phyloP scores from a whole-genome alignment of 2,113 vertebrate genomes.

The Bos javanicus region DNA sequence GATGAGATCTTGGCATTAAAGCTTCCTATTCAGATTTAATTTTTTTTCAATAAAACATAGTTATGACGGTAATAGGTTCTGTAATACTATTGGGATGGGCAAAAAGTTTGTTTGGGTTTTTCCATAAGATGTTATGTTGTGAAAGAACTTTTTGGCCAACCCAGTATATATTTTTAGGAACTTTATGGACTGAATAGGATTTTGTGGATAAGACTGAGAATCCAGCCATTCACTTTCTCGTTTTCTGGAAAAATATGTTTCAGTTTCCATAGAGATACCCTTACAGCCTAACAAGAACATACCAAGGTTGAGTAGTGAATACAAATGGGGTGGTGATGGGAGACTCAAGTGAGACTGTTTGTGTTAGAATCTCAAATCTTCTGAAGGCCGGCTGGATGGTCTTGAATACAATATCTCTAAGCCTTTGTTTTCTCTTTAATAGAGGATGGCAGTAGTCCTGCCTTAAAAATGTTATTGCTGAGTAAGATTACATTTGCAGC shows the following conservation, averaged over 20 bases:
- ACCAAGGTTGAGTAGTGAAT: background rate
- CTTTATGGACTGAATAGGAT: background rate
- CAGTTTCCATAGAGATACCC: background rate
- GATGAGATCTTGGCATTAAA: background rate
- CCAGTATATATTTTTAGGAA: background rate
- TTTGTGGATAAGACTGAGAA: background rate
- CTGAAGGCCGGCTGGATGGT: background rate
- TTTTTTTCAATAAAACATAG: background rate
- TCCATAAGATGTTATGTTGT: background rate
- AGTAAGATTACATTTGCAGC: background rate
- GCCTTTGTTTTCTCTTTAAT: background rate
- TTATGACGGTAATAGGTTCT: background rate
- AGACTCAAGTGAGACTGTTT: background rate
- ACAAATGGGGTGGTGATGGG: background rate
- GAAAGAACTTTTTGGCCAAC: background rate
- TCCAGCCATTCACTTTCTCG: background rate
- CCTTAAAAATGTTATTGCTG: background rate
- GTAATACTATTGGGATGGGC: background rate
- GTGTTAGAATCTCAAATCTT: background rate
- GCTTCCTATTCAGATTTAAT: background rate
- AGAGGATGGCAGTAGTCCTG: background rate
- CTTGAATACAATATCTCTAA: background rate
- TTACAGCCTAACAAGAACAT: background rate
- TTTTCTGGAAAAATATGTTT: slow-evolving; percentile 23
- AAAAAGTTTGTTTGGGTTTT: background rate